Base-by-base conservation (phyloP, 2,888 invertebrate species). In the Oscheius sp. region DNA sequence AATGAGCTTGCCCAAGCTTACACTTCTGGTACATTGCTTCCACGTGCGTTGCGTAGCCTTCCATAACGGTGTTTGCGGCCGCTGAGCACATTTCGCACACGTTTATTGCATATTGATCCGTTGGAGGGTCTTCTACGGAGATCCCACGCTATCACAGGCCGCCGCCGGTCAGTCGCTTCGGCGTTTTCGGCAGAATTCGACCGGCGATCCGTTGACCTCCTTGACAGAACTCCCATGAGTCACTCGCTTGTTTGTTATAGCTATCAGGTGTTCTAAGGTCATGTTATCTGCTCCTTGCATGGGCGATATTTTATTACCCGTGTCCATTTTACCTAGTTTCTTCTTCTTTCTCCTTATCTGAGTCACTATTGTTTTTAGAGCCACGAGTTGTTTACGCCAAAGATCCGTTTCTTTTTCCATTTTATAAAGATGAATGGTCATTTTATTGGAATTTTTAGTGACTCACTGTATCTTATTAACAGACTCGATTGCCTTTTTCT, bases 31-130 rank as follows among this genome's bases (percentile, higher is more conserved):
- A 52, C 52, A 52, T 52, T 29, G 23, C 52, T 29, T 29, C 27
- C 27, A n/a, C 27, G 6, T 52, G 23, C 34, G 57, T 17, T 45
- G 20, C 61, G 61, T 45, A 61, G 61, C 45, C 45, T 61, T 61
- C 45, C 61, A 42, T 61, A 45, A 8, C 61, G 45, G 42, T 61
- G 61, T 61, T 61, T 61, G 61, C 61, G 45, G 31, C 61, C 61
- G 61, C 61, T 61, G 61, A 61, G 61, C 61, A 61, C 42, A 61
- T 61, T 42, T 61, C 61, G 45, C 61, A 61, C 61, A 17, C 61
- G 61, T 61, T 61, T 45, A 61, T 61, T 45, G 61, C 61, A 61
- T 61, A 61, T 61, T 45, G 61, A 61, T 61, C 29, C 45, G 20
- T n/a, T 27, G n/a, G n/a, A n/a, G n/a, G n/a, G 31, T 61, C 61